A percentile compares a stretch with the other conserved stretches of the same genome.
Evolutionary conservation across 2,797 vertebrate genomes (phyloP).

Genomic region (Mergus octosetaceus): DNA sequence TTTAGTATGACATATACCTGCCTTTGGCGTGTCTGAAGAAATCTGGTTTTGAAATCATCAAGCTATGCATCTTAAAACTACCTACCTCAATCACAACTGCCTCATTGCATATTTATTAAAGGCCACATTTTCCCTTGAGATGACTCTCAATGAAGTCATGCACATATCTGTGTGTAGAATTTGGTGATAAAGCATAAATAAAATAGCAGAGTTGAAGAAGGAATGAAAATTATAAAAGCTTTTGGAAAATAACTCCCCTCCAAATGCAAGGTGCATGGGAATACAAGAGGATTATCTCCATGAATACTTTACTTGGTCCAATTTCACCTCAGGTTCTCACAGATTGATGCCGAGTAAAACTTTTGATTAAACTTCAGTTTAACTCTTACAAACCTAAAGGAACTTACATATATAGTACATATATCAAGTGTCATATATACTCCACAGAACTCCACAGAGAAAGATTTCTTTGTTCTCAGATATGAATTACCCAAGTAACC

Average conservation of each 20-base stretch:
- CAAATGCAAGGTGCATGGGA: background rate
- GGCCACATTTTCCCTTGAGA: background rate
- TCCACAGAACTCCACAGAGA: background rate
- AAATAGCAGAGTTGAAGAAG: slow-evolving; percentile 17
- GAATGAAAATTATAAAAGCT: background rate
- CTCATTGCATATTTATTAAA: background rate
- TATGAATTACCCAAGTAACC: background rate
- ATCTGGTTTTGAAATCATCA: slow-evolving; percentile 18
- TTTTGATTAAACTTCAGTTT: slow-evolving; percentile 5
- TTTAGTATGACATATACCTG: slow-evolving; percentile 9
- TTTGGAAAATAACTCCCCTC: background rate
- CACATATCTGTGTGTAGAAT: background rate
- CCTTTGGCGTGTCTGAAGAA: slow-evolving; percentile 1
- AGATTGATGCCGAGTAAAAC: background rate
- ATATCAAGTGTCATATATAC: background rate
- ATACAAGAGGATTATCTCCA: background rate
- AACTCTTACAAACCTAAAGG: background rate
- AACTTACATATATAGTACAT: background rate
- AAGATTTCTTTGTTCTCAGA: background rate
- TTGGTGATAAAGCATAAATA: background rate
- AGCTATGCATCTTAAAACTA: slow-evolving; percentile 4
- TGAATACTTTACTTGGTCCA: background rate
- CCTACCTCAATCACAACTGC: background rate
- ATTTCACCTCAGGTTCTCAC: background rate
- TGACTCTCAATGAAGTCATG: background rate